phyloP scores from a whole-genome alignment of 2,113 vertebrate genomes.

The Microtus pennsylvanicus region DNA sequence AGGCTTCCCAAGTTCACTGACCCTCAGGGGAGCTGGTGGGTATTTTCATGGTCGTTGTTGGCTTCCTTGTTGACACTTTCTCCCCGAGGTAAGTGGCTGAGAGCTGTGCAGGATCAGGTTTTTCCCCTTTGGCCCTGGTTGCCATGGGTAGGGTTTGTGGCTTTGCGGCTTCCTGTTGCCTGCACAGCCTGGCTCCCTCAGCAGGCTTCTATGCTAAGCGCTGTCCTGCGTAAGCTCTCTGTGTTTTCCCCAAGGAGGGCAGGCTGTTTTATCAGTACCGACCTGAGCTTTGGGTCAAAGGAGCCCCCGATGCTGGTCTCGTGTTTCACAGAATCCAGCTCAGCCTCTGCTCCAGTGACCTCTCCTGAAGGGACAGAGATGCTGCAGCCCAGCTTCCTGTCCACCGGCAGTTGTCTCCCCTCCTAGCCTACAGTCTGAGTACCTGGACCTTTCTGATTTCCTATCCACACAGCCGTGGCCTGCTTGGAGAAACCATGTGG shows the following conservation, averaged over 20 bases:
- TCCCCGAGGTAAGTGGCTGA: not conserved
- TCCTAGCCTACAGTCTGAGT: too few species aligned
- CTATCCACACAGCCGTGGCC: too few species aligned
- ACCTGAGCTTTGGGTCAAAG: not conserved
- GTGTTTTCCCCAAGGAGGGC: not conserved
- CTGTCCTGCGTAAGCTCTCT: too few species aligned
- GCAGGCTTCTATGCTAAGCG: not conserved
- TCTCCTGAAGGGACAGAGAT: not conserved
- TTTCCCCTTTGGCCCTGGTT: not conserved
- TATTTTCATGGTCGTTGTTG: not conserved
- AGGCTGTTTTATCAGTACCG: not conserved
- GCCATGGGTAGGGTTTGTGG: not conserved
- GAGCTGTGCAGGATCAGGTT: not conserved
- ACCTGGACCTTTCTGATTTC: too few species aligned
- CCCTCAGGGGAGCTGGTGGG: not conserved
- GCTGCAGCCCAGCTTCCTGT: not conserved
- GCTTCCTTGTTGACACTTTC: slow-evolving; percentile 9
- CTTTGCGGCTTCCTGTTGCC: not conserved
- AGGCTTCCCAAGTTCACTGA: not conserved
- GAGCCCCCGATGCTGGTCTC: not conserved
- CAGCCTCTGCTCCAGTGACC: not conserved
- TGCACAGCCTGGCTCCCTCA: not conserved
- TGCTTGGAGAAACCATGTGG: too few species aligned
- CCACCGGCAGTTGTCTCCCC: not conserved
- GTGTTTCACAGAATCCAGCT: not conserved